Evolutionary conservation across 2,888 invertebrate genomes (phyloP).

Genomic region (Lasius fuliginosus): DNA sequence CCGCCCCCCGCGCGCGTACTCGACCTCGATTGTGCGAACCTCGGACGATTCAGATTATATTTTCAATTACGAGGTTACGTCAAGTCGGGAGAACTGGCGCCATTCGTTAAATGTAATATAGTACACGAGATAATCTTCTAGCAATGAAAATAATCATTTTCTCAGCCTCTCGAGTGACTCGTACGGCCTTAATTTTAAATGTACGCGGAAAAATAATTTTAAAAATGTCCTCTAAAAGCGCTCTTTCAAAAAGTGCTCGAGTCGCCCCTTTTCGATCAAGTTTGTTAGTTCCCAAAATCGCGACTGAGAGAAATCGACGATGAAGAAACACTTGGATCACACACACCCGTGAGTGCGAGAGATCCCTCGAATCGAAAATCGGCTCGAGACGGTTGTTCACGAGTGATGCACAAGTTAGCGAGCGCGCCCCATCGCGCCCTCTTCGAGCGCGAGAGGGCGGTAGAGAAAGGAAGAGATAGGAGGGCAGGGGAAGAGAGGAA

Average conservation of each 20-base stretch:
- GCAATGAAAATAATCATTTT: not conserved
- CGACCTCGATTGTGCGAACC: constrained; percentile 4
- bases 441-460: constrained; percentile 73
- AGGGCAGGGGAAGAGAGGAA: constrained; percentile 30
- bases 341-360: not conserved
- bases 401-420: constrained; percentile 62
- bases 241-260: not conserved
- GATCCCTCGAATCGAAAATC: constrained; percentile 38
- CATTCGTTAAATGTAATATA: not conserved
- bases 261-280: not conserved
- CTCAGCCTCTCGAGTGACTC: not conserved
- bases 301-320: constrained; percentile 13
- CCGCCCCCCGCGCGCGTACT: constrained; percentile 49
- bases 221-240: not conserved
- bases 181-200: constrained; percentile 17
- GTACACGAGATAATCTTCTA: not conserved
- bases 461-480: constrained; percentile 70
- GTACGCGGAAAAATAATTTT: not conserved
- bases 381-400: constrained; percentile 48
- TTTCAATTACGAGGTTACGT: not conserved
- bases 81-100: not conserved
- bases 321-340: not conserved
- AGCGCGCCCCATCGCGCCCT: constrained; percentile 76
- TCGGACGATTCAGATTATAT: not conserved
- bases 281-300: not conserved